Evolutionary conservation across 2,113 vertebrate genomes (phyloP).

Genomic region (Melanotaenia duboulayi): DNA sequence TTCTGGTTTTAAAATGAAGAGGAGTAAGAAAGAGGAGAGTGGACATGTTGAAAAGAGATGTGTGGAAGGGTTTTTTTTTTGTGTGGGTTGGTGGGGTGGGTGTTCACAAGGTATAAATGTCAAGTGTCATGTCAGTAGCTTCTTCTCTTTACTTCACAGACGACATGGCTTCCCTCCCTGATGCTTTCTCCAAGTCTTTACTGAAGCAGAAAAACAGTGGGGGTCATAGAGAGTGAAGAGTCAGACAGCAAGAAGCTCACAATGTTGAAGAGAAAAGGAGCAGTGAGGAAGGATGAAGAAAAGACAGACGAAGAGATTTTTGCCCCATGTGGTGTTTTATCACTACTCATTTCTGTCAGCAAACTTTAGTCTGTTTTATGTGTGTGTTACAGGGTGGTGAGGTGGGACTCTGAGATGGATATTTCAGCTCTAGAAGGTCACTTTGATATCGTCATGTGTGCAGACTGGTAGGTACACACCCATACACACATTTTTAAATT

Average conservation of each 20-base stretch:
- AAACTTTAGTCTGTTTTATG: constrained; percentile 13
- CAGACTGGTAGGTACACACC: constrained; percentile 93
- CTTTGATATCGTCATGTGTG: constrained; percentile 99
- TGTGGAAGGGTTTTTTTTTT: not conserved
- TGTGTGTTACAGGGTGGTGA: constrained; percentile 87
- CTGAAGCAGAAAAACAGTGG: constrained; percentile 64
- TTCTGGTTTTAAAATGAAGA: not conserved
- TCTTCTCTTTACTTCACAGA: constrained; percentile 59
- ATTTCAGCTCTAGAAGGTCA: constrained; percentile 94
- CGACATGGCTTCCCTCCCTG: constrained; percentile 54
- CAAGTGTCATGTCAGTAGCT: constrained; percentile 72
- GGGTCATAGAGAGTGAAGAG: constrained; percentile 45
- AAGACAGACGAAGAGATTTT: constrained; percentile 11
- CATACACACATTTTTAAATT: constrained; percentile 69
- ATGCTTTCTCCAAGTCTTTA: constrained; percentile 49
- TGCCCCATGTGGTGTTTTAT: constrained; percentile 18
- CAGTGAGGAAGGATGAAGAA: constrained; percentile 8
- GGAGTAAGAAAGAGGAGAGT: constrained; percentile 2
- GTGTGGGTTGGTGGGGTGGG: constrained; percentile 26
- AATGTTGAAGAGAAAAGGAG: constrained; percentile 11
- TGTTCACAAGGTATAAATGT: constrained; percentile 69
- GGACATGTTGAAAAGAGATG: constrained; percentile 5
- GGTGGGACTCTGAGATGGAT: constrained; percentile 98
- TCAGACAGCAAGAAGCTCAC: constrained; percentile 28
- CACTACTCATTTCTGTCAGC: not conserved